These are phyloP conservation scores for Lepidocyrtoides sp. DNA, from an alignment of 2,888 invertebrate genomes.

Conservation along the genomic window DNA sequence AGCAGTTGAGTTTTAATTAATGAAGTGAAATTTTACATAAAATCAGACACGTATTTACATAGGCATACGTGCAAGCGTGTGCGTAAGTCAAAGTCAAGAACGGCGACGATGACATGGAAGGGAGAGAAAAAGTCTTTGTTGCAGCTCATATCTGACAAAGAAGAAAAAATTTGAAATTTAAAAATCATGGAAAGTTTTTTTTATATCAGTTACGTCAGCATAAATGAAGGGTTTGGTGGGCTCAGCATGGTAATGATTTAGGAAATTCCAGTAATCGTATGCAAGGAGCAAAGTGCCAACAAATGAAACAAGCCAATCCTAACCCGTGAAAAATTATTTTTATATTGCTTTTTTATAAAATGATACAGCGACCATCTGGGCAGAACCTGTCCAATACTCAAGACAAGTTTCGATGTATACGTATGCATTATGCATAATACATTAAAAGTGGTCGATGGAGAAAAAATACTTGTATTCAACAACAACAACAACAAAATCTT, in stretches of 20 bases:
- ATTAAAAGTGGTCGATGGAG: neutral
- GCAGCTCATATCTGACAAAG: neutral
- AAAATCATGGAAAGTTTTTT: constrained; percentile 1
- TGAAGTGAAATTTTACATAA: neutral
- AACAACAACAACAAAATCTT: neutral
- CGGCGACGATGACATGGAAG: neutral
- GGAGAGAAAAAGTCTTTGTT: neutral
- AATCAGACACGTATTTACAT: neutral
- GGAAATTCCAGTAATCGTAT: neutral
- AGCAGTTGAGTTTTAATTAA: constrained; percentile 11
- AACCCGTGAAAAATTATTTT: neutral
- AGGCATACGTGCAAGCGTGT: neutral
- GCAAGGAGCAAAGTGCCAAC: neutral
- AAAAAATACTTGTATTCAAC: neutral
- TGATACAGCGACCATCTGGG: neutral
- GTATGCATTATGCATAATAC: too few relatives aligned
- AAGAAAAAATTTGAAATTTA: neutral
- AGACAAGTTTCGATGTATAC: neutral
- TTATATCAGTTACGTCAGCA: neutral
- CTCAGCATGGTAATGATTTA: neutral
- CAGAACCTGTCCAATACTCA: neutral
- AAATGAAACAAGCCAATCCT: too few relatives aligned
- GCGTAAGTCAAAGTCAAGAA: neutral
- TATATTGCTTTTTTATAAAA: neutral
- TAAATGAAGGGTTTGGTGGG: neutral